These are phyloP conservation scores for Gymnoscelis rufifasciata DNA, from an alignment of 2,888 invertebrate species.

Conservation along the genomic window DNA sequence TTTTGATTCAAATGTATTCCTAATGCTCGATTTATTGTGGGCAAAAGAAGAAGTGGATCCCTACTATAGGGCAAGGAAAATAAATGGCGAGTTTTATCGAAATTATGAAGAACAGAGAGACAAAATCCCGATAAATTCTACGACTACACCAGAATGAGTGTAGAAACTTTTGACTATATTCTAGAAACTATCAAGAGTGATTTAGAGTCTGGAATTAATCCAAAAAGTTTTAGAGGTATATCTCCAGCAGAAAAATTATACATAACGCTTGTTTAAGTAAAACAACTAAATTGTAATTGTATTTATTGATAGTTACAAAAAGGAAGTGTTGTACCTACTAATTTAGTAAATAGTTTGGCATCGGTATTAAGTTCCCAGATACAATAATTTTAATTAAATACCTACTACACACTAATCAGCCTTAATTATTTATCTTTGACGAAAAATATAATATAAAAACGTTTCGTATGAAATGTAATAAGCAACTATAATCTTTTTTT, in stretches of 20 bases:
- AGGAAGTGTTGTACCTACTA: too few species aligned
- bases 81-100: slow-evolving; percentile 24
- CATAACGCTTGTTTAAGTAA: slow-evolving; percentile 21
- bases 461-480: too few species aligned
- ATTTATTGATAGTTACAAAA: too few species aligned
- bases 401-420: too few species aligned
- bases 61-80: slow-evolving; percentile 19
- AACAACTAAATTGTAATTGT: too few species aligned
- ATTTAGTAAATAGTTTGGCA: too few species aligned
- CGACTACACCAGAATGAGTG: slow-evolving; percentile 29
- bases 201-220: slow-evolving; percentile 15
- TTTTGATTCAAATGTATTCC: slow-evolving; percentile 6
- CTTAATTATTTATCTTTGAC: too few species aligned
- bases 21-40: slow-evolving; percentile 22
- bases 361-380: too few species aligned
- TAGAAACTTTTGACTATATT: slow-evolving; percentile 29
- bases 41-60: slow-evolving; percentile 18
- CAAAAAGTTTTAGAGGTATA: slow-evolving; percentile 20
- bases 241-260: slow-evolving; percentile 23
- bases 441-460: too few species aligned
- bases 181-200: slow-evolving; percentile 22
- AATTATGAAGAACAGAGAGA: slow-evolving; percentile 27
- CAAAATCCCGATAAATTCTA: slow-evolving; percentile 24
- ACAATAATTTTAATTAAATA: too few species aligned
- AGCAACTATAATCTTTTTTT: too few species aligned